phyloP scores from a whole-genome alignment of 1,140 invertebrate species.

The Drosophila malerkotliana region DNA sequence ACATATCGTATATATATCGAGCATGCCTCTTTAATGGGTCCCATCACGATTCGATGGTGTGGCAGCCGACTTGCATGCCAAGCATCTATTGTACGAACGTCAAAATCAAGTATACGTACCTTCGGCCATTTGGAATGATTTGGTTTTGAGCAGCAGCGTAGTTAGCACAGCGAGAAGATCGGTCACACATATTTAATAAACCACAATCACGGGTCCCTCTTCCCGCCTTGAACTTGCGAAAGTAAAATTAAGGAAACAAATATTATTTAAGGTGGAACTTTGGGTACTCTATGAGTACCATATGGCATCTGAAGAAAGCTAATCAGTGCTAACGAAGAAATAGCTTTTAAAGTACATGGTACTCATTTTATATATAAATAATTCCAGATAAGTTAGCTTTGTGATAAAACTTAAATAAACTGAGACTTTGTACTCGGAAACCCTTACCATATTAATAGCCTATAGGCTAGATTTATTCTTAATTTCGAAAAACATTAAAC shows the following conservation, averaged over 20 bases:
- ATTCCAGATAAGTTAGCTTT: conserved; percentile 7
- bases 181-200: conserved; percentile 28
- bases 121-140: conserved; percentile 31
- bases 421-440: conserved; percentile 12
- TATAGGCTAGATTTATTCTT: neutral
- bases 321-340: conserved; percentile 11
- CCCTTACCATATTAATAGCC: neutral
- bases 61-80: conserved; percentile 19
- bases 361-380: neutral
- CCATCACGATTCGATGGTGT: conserved; percentile 41
- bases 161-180: conserved; percentile 30
- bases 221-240: conserved; percentile 18
- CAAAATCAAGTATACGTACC: conserved; percentile 21
- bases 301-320: no score
- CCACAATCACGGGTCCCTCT: neutral
- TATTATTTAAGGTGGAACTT: conserved; percentile 1
- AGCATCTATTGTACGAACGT: conserved; percentile 1
- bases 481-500: neutral
- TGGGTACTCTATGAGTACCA: conserved; percentile 11
- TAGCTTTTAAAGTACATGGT: neutral
- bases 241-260: conserved; percentile 14
- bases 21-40: conserved; percentile 43
- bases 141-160: conserved; percentile 14
- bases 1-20: conserved; percentile 24
- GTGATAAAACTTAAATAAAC: conserved; percentile 12